Base-by-base conservation (phyloP, 2,888 invertebrate species). In the Capitulum mitella region DNA sequence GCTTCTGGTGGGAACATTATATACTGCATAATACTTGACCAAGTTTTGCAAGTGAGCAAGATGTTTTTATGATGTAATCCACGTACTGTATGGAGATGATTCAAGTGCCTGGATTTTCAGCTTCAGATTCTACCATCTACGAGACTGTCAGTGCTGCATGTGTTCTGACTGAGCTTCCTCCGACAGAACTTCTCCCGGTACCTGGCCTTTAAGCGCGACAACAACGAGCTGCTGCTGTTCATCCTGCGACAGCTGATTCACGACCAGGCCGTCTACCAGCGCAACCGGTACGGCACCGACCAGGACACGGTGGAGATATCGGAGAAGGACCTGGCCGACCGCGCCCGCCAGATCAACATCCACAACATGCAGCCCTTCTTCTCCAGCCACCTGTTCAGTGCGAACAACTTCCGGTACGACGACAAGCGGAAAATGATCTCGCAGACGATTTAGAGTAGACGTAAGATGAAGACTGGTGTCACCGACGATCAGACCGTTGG, bases 151-250 rank as follows among this genome's bases (percentile, higher is more conserved):
- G 19, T 81, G n/a, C n/a, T n/a, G n/a, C n/a, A n/a, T n/a, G n/a
- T n/a, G n/a, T n/a, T n/a, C n/a, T n/a, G n/a, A n/a, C n/a, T n/a
- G n/a, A n/a, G n/a, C n/a, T n/a, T n/a, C n/a, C n/a, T n/a, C 43
- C 88, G 88, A 10, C 88, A 95, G 93, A 93, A 93, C 83, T 99
- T 99, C 91, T 92, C 93, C 83, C 92, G 94, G 82, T 98, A 97
- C 87, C 88, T 99, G 77, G 89, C 93, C 0, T 98, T 92, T 89
- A 95, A 95, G 85, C 93, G 95, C 84, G 98, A 99, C 86, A 95
- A 97, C 88, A 94, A 96, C 83, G 98, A 99, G 85, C 89, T 99
- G 40, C 87, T 99, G 0, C 94, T 97, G 87, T 99, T 97, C 86
- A 92, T 98, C 82, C 89, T 99, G 78, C 92, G 97, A 37, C 97